Percentiles rank a stretch among this genome's conserved stretches.
phyloP scores from a whole-genome alignment of 2,113 vertebrate genomes.

The Lophotis ruficrista region DNA sequence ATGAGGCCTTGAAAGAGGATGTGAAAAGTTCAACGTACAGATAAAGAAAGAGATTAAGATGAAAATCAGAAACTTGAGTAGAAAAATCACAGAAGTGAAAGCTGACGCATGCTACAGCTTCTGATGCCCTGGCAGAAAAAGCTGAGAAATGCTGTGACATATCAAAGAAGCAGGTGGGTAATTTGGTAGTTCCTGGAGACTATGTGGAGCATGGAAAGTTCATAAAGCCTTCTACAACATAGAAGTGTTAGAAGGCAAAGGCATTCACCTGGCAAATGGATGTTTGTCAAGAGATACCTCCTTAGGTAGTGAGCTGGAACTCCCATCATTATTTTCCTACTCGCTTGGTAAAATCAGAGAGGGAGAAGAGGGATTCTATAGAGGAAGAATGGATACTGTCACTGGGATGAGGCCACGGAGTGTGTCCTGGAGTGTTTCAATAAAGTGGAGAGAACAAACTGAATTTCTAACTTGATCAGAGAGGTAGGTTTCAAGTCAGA shows the following conservation, averaged over 20 bases:
- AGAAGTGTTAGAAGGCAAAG: not conserved
- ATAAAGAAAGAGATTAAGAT: not conserved
- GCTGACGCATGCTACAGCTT: not conserved
- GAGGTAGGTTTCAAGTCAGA: not conserved
- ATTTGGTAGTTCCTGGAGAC: not conserved
- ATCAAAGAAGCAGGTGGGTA: not conserved
- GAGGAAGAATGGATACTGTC: not conserved
- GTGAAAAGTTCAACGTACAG: not conserved
- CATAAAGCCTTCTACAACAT: not conserved
- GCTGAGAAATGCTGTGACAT: not conserved
- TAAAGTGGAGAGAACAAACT: not conserved
- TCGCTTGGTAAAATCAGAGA: not conserved
- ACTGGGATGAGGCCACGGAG: not conserved
- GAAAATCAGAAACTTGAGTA: not conserved
- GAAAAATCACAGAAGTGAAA: not conserved
- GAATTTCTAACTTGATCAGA: not conserved
- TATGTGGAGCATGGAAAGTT: not conserved
- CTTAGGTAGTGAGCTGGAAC: not conserved
- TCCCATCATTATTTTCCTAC: not conserved
- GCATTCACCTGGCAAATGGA: not conserved
- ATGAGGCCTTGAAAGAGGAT: not conserved
- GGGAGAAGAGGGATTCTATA: not conserved
- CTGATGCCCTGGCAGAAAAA: not conserved
- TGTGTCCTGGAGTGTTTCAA: not conserved
- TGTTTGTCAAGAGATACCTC: not conserved